Evolutionary conservation across 2,888 invertebrate species (phyloP), one percentile per base, ranked within the genome.

Genomic region (Sceliomorpha sp.): DNA sequence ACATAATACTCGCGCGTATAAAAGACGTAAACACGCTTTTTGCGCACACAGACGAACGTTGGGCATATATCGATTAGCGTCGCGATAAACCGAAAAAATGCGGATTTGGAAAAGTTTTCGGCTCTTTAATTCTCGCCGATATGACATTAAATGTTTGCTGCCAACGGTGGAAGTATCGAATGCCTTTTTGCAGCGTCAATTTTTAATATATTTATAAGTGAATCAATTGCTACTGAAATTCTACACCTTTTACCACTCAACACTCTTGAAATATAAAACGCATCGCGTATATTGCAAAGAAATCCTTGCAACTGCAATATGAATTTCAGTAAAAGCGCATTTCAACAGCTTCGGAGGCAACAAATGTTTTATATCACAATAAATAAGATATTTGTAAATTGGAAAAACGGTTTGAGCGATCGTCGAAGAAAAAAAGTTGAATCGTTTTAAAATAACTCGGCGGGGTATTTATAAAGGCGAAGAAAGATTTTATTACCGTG

Each of bases 181-280:
- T 64, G 50, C 63, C 64, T 64, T 64, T 62, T 64, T 44, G 37
- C 56, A 13, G 29, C 15, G 26, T 64, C 50, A 50, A 64, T 56
- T 64, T 64, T 64, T 64, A 56, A 64, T 64, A 56, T 56, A 64
- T 56, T 64, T 58, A 51, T 66, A 66, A 66, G 64, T 58, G 58
- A 66, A 66, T 58, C 64, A 66, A 66, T 66, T 51, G 42, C 64
- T 45, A 58, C 42, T 32, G 64, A 39, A 66, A 66, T 58, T 34
- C 64, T 51, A 66, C 58, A 66, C 56, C 58, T 58, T 58, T 58
- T 66, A 51, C 58, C 58, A 66, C 64, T 66, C 64, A 66, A 66
- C 51, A 47, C 64, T 58, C 58, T 51, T 66, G 64, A 66, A 66
- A 66, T 66, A 66, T 66, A 58, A 66, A 66, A 58, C 64, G 64